These are phyloP conservation scores for Ligdia adustata DNA, from an alignment of 2,888 invertebrate genomes.

Conservation along the genomic window DNA sequence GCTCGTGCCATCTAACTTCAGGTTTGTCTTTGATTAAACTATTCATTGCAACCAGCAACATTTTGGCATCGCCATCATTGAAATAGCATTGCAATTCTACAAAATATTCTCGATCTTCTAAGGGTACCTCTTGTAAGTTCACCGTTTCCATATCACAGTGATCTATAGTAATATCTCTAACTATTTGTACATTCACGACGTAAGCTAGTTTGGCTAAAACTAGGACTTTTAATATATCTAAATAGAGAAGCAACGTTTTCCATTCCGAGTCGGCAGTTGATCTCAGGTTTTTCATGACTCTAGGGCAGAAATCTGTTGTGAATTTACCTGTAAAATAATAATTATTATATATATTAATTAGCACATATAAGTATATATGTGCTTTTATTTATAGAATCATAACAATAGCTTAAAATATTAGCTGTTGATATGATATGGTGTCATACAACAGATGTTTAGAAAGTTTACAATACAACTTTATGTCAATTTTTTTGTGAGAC, in stretches of 20 bases:
- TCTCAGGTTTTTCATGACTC: slow-evolving; percentile 67
- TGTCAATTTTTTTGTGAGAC: too few relatives aligned
- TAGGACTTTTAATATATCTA: slow-evolving; percentile 67
- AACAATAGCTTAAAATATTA: too few relatives aligned
- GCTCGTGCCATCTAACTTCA: slow-evolving; percentile 87
- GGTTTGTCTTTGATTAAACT: slow-evolving; percentile 82
- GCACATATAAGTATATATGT: too few relatives aligned
- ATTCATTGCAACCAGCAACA: slow-evolving; percentile 85
- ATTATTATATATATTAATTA: neutral
- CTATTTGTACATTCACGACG: slow-evolving; percentile 77
- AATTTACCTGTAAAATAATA: slow-evolving; percentile 67
- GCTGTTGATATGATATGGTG: too few relatives aligned
- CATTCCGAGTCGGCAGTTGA: slow-evolving; percentile 64
- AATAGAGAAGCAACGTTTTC: slow-evolving; percentile 63
- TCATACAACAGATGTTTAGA: neutral
- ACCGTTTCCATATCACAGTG: slow-evolving; percentile 71
- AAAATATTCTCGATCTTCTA: slow-evolving; percentile 61
- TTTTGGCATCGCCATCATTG: slow-evolving; percentile 81
- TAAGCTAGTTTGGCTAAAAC: slow-evolving; percentile 69
- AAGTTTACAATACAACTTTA: too few relatives aligned
- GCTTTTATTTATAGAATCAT: too few relatives aligned
- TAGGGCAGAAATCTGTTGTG: slow-evolving; percentile 62
- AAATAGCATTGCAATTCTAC: slow-evolving; percentile 85
- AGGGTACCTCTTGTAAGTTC: slow-evolving; percentile 67
- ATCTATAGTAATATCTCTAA: slow-evolving; percentile 59